Evolutionary conservation across 2,888 invertebrate species (phyloP).

Genomic region (Tenthredo scrophulariae): DNA sequence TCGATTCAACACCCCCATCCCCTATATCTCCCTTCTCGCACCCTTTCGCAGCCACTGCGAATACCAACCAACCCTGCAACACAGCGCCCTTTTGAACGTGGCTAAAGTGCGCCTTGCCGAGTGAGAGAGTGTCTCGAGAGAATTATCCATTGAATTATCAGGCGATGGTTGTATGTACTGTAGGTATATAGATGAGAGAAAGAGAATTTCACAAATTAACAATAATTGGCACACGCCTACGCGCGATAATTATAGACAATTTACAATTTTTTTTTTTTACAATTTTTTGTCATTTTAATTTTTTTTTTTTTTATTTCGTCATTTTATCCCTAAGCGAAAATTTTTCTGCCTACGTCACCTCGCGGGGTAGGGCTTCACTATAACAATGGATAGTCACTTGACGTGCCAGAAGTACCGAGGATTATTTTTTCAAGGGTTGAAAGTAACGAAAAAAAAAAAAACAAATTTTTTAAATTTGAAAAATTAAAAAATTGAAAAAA

Average conservation of each 20-base stretch:
- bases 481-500: too few relatives aligned
- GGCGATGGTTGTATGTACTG: not conserved
- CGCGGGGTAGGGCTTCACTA: not conserved
- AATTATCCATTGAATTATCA: slow-evolving; percentile 32
- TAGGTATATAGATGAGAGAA: not conserved
- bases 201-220: not conserved
- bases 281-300: too few relatives aligned
- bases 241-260: not conserved
- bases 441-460: not conserved
- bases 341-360: slow-evolving; percentile 12
- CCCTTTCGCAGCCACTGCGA: slow-evolving; percentile 27
- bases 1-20: slow-evolving; percentile 4
- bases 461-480: too few relatives aligned
- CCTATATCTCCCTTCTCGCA: not conserved
- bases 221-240: not conserved
- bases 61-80: slow-evolving; percentile 3
- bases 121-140: slow-evolving; percentile 9
- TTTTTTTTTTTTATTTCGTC: not conserved
- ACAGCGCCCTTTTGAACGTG: not conserved
- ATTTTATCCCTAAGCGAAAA: not conserved
- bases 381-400: slow-evolving; percentile 32
- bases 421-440: slow-evolving; percentile 18
- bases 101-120: slow-evolving; percentile 1
- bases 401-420: slow-evolving; percentile 30
- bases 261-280: not conserved